Base-by-base conservation (phyloP, 2,797 vertebrate genomes). In the Smutsia gigantea region DNA sequence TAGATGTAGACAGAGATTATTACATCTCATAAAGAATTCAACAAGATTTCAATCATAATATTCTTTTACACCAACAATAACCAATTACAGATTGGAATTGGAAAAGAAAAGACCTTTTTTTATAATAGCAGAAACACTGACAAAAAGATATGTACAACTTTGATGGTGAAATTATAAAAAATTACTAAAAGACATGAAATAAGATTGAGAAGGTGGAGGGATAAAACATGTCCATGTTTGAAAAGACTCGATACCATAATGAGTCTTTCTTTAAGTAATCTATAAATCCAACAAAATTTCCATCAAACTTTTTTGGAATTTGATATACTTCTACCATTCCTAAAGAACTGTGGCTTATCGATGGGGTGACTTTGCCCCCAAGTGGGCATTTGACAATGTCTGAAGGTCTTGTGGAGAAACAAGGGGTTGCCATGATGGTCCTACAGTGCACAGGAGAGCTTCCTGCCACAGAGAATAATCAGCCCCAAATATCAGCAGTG, bases 161-260 rank as follows among this genome's bases (percentile, higher is more conserved):
- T 95, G 37, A 25, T 88, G 77, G 25, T 17, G 25, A 69, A 81
- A 75, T 90, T 78, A 85, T 61, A 89, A 93, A 96, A 55, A 15
- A 12, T 87, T 83, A 66, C 25, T 81, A 34, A 92, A 93, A 89
- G 55, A 83, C 42, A 68, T 64, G 12, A 92, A 95, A 79, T 77
- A 17, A 72, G 68, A 87, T 25, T 81, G 57, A 93, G 51, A 83
- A 95, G 94, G 9, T 39, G 83, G 25, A 88, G 39, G 93, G 29
- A 64, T 66, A 25, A 93, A 71, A n/a, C 0, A 42, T 4, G 1
- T 7, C 63, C 31, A 9, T 18, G 53, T 77, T 74, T 68, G n/a
- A 92, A 49, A 93, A 93, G 69, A 64, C 1, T 83, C 3, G 2
- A 15, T 89, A 53, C 63, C 46, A 15, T 23, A 61, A 57, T 59